Conservation (phyloP, 2,888 invertebrate species). For the Lymantria monacha region DNA sequence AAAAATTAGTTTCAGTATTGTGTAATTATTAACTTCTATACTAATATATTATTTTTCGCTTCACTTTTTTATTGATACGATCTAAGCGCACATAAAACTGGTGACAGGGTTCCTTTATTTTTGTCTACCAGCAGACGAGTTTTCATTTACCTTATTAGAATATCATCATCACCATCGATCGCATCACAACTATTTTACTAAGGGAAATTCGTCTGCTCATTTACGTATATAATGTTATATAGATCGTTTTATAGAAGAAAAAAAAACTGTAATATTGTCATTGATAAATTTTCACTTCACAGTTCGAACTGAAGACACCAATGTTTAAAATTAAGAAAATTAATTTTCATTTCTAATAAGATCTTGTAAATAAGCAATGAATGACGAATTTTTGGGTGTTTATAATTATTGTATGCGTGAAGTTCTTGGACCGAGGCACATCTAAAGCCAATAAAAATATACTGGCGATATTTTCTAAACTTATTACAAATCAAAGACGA, state of each 20-base stretch:
- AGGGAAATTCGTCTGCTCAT: conserved; percentile 60
- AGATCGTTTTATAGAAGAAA: conserved; percentile 46
- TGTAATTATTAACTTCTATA: conserved; percentile 16
- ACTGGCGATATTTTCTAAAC: too few relatives aligned
- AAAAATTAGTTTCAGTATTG: conserved; percentile 21
- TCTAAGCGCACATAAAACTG: conserved; percentile 73
- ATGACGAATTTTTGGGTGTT: conserved; percentile 22
- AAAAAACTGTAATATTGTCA: conserved; percentile 35
- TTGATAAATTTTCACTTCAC: conserved; percentile 34
- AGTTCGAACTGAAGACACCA: conserved; percentile 39
- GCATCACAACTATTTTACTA: conserved; percentile 55
- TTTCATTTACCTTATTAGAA: conserved; percentile 50
- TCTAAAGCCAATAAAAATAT: too few relatives aligned
- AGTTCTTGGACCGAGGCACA: conserved; percentile 22
- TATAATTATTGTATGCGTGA: conserved; percentile 19
- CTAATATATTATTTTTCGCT: conserved; percentile 25
- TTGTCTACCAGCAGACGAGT: conserved; percentile 64
- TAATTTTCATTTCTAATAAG: conserved; percentile 22
- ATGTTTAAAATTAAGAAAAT: conserved; percentile 36
- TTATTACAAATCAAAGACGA: too few relatives aligned
- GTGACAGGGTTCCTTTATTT: conserved; percentile 79
- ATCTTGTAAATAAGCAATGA: conserved; percentile 34
- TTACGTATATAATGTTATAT: conserved; percentile 50
- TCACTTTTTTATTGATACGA: conserved; percentile 47
- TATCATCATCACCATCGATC: conserved; percentile 35